These are phyloP conservation scores for Dolichopus griseipennis DNA, from an alignment of 2,888 invertebrate genomes.

Conservation along the genomic window DNA sequence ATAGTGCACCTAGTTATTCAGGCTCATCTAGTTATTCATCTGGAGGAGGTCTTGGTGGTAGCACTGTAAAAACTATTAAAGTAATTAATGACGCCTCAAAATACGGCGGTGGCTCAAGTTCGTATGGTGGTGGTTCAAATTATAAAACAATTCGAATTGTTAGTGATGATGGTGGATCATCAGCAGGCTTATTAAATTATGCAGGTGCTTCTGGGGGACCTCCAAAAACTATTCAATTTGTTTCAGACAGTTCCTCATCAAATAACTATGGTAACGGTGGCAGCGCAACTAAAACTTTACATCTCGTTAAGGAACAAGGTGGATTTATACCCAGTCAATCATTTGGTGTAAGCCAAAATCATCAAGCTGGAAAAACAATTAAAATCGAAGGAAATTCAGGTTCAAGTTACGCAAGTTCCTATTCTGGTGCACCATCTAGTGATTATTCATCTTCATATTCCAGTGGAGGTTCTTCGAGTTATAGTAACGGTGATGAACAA, in stretches of 20 bases:
- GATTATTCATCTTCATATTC: background rate
- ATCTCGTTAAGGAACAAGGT: background rate
- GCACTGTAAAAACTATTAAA: background rate
- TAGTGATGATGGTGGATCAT: too few species aligned
- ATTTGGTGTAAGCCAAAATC: background rate
- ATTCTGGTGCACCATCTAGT: background rate
- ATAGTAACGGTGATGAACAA: background rate
- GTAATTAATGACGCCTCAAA: background rate
- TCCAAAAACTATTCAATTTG: background rate
- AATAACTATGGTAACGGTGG: background rate
- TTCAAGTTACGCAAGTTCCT: background rate
- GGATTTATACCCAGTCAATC: background rate
- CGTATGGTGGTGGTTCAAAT: background rate
- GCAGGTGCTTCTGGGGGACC: background rate
- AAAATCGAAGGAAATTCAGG: background rate
- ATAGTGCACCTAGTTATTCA: background rate
- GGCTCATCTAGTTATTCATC: background rate
- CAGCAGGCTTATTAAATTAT: too few species aligned
- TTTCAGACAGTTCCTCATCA: background rate
- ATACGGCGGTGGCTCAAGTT: background rate
- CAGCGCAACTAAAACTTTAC: background rate
- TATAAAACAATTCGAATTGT: too few species aligned
- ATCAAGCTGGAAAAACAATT: background rate
- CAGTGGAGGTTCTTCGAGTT: background rate
- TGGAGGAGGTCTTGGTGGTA: background rate